Conservation (phyloP, 2,797 vertebrate genomes). For the Tolypeutes matacus region DNA sequence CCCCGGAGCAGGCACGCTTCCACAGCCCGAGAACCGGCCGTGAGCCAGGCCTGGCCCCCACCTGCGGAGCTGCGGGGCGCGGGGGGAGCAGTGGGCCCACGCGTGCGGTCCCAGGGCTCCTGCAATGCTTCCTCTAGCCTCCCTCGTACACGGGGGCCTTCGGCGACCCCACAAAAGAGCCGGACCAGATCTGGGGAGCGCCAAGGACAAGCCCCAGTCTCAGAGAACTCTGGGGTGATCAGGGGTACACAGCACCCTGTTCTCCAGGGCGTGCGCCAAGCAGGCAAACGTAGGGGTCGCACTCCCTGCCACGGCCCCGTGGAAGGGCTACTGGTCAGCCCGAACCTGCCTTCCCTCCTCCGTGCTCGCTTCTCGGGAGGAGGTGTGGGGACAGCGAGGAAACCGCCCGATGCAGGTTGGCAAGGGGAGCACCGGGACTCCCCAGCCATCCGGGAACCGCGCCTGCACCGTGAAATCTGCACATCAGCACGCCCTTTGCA, state of each 20-base stretch:
- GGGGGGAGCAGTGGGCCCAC: background rate
- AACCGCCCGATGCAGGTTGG: background rate
- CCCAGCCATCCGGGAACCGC: background rate
- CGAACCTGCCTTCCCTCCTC: background rate
- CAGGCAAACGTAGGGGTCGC: background rate
- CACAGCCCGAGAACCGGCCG: background rate
- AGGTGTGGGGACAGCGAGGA: too few species aligned
- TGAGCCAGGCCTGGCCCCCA: background rate
- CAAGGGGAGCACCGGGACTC: rapidly evolving
- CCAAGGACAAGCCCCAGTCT: background rate
- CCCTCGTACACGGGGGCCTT: background rate
- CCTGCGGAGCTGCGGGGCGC: rapidly evolving
- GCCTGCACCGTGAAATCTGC: background rate
- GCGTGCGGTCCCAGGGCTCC: background rate
- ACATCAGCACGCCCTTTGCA: rapidly evolving
- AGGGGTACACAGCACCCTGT: background rate
- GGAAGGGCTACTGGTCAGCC: background rate
- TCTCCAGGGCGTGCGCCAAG: background rate
- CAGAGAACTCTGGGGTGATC: background rate
- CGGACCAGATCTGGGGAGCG: background rate
- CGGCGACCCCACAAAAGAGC: background rate
- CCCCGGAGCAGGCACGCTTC: background rate
- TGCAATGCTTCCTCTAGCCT: background rate
- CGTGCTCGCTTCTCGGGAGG: rapidly evolving
- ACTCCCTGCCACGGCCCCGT: background rate